These are phyloP conservation scores for Sebastes baramenuke DNA, from an alignment of 2,797 vertebrate species.

Conservation along the genomic window DNA sequence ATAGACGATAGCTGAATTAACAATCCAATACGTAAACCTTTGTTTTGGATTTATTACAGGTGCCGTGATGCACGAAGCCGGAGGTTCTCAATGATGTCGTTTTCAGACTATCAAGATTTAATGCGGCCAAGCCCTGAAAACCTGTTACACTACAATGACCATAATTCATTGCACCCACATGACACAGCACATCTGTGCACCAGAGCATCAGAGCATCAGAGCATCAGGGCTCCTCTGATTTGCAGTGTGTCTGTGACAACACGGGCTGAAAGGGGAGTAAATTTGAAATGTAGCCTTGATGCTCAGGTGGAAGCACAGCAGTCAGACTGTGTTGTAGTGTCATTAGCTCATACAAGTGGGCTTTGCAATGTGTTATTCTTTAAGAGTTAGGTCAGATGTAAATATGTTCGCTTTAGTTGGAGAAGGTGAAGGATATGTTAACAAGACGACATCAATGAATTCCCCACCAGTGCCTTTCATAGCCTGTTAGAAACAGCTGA, in stretches of 20 bases:
- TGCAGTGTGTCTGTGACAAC: constrained; percentile 30
- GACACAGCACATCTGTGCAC: constrained; percentile 46
- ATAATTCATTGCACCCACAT: constrained; percentile 51
- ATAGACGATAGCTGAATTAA: constrained; percentile 39
- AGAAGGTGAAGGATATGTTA: neutral
- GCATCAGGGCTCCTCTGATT: constrained; percentile 37
- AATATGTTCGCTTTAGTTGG: neutral
- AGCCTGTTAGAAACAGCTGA: neutral
- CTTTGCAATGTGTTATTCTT: neutral
- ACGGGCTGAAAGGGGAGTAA: constrained; percentile 19
- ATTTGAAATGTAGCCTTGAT: constrained; percentile 37
- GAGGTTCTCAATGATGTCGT: constrained; percentile 29
- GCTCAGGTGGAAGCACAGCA: constrained; percentile 14
- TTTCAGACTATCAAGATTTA: constrained; percentile 62
- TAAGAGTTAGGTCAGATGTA: neutral
- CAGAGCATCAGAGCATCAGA: constrained; percentile 16
- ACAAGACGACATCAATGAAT: neutral
- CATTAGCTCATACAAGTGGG: constrained; percentile 14
- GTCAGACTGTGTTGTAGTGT: neutral
- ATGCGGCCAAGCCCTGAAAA: constrained; percentile 23
- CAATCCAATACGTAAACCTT: constrained; percentile 43
- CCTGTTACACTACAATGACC: constrained; percentile 51
- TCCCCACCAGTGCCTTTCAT: neutral
- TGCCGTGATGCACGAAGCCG: constrained; percentile 27
- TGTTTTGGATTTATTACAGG: constrained; percentile 53